These are phyloP conservation scores for Loriculus beryllinus DNA, from an alignment of 2,797 vertebrate species.

Conservation along the genomic window DNA sequence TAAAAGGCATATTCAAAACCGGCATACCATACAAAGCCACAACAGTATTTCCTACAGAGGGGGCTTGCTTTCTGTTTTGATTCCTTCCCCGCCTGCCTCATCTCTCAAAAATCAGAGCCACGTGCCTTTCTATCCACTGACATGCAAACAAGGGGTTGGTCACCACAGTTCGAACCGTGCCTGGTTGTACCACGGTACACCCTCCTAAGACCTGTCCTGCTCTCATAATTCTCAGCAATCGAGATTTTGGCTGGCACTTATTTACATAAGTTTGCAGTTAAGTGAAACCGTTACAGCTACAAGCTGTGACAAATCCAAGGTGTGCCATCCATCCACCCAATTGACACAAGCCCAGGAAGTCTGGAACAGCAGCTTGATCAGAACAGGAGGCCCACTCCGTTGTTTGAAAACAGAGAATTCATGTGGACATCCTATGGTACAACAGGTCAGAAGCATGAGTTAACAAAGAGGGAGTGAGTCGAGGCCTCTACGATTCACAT, in stretches of 20 bases:
- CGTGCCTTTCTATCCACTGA: neutral
- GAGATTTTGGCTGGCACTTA: neutral
- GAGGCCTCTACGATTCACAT: rapidly evolving
- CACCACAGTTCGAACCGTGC: neutral
- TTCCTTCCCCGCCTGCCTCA: rapidly evolving
- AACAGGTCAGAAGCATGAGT: neutral
- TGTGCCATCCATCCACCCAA: rapidly evolving
- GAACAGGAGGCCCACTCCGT: neutral
- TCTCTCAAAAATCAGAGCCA: neutral
- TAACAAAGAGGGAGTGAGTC: neutral
- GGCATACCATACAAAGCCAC: rapidly evolving
- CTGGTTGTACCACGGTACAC: neutral
- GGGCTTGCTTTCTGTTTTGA: neutral
- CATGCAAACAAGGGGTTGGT: neutral
- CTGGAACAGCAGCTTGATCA: too few relatives aligned
- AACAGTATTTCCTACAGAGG: neutral
- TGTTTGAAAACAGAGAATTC: neutral
- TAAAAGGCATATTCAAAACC: neutral
- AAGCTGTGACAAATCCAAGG: neutral
- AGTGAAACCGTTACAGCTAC: rapidly evolving
- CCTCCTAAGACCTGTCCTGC: rapidly evolving
- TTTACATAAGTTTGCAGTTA: rapidly evolving
- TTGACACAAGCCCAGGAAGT: rapidly evolving
- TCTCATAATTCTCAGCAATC: neutral
- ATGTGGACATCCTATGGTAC: rapidly evolving